Evolutionary conservation across 2,113 vertebrate species (phyloP), one percentile per base, ranked within the genome.

Genomic region (Chelonoidis abingdonii): DNA sequence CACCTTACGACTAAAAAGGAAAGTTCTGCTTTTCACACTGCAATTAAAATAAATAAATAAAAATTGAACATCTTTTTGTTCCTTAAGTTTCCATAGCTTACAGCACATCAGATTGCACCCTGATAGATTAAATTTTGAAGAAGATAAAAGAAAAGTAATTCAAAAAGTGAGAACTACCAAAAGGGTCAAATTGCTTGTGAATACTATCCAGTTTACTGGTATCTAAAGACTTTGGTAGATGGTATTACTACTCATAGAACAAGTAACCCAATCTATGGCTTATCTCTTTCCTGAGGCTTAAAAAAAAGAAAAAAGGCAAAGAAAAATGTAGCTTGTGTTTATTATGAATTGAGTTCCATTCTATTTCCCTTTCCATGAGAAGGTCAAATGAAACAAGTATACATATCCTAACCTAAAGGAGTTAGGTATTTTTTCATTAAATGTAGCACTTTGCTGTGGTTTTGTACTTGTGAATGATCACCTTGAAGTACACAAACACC

Each of bases 251-350:
- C 54, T 59, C n/a, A 59, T 14, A 44, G 54, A 41, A 38, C 65
- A 44, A 44, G 27, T 10, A 52, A 47, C 2, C 41, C 10, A 3
- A 1, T 2, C 1, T 21, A 38, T 82, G 1, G 2, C 75, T 79
- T 53, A 29, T 27, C 41, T 53, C 2, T 13, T 1, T 80, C 6
- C n/a, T 89, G 24, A 69, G 1, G 1, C 1, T 62, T 86, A 83
- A 84, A 31, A 29, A 29, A 19, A 84, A 65, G 7, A 1, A 81
- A 50, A 50, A 50, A 50, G 50, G 14, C 13, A 0, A 6, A 47
- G 25, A 82, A 53, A 80, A 80, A n/a, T 52, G 4, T 89, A 90
- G 31, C 29, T 44, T 12, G 80, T 6, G 10, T 47, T 38, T 53
- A 25, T n/a, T 81, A 2, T 7, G 50, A 83, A 17, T 16, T 1